A percentile compares a stretch with the other conserved stretches of the same genome.
Evolutionary conservation across 2,797 vertebrate species (phyloP).

Genomic region (Tapera naevia): DNA sequence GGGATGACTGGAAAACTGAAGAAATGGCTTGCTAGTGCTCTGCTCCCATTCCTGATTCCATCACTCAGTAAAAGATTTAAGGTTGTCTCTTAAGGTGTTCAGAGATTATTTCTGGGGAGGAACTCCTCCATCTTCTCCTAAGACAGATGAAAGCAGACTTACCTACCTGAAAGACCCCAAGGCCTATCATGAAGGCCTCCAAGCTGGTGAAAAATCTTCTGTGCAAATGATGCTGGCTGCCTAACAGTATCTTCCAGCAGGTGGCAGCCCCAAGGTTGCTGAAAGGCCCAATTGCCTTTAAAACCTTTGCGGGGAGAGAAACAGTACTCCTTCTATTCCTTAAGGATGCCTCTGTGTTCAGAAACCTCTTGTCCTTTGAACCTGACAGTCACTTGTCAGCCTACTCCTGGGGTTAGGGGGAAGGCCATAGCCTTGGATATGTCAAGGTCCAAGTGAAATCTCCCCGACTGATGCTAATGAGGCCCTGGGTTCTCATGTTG

Average conservation of each 20-base stretch:
- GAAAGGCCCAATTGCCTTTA: not conserved
- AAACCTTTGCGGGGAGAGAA: not conserved
- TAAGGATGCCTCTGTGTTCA: not conserved
- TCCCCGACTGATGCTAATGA: not conserved
- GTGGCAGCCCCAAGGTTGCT: not conserved
- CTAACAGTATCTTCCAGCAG: not conserved
- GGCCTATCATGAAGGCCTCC: not conserved
- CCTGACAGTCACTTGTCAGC: not conserved
- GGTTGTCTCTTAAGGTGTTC: not conserved
- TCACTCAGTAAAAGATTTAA: not conserved
- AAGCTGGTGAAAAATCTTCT: not conserved
- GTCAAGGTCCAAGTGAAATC: not conserved
- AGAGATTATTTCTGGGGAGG: not conserved
- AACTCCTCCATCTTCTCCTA: not conserved
- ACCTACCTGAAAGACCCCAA: not conserved
- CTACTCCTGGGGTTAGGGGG: not conserved
- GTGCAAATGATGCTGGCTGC: not conserved
- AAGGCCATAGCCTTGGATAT: not conserved
- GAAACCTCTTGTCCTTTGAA: not conserved
- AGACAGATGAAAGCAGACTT: not conserved
- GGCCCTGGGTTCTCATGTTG: not conserved
- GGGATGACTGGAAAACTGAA: not conserved
- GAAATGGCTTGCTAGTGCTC: not conserved
- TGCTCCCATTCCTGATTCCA: not conserved
- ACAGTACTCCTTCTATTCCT: not conserved